These are phyloP conservation scores for Telmatherina bonti DNA, from an alignment of 2,797 vertebrate species.

Conservation along the genomic window DNA sequence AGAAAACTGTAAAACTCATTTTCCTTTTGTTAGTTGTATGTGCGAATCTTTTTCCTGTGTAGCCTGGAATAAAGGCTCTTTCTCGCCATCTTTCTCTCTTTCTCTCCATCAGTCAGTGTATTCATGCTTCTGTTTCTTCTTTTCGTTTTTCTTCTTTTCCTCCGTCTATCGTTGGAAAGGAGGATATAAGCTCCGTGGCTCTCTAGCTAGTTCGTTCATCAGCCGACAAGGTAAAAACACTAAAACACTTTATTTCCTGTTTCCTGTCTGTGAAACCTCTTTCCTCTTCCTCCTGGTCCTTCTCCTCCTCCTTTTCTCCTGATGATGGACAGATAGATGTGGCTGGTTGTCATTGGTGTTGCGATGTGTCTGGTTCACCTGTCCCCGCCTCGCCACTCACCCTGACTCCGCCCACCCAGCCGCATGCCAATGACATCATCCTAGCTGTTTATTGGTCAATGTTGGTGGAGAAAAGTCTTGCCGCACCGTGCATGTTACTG, in stretches of 20 bases:
- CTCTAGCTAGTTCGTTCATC: conserved; percentile 89
- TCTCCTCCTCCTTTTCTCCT: conserved; percentile 20
- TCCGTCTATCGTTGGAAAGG: conserved; percentile 80
- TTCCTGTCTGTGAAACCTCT: conserved; percentile 46
- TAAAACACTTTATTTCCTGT: conserved; percentile 57
- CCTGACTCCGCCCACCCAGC: conserved; percentile 30
- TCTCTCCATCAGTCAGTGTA: conserved; percentile 37
- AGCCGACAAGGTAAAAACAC: conserved; percentile 87
- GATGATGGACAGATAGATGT: conserved; percentile 14
- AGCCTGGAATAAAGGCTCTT: too few species aligned
- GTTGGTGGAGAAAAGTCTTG: not conserved
- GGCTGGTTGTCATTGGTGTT: conserved; percentile 34
- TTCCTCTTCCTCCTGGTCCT: too few species aligned
- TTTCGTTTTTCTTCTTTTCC: conserved; percentile 72
- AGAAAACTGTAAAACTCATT: too few species aligned
- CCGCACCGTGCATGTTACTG: conserved; percentile 30
- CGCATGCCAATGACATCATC: conserved; percentile 66
- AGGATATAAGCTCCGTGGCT: conserved; percentile 88
- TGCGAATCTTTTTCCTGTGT: too few species aligned
- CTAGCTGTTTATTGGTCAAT: conserved; percentile 37
- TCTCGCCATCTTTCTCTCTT: too few species aligned
- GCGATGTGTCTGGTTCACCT: conserved; percentile 32
- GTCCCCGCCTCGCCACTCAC: not conserved
- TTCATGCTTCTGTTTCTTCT: conserved; percentile 74
- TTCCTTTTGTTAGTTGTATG: too few species aligned